Evolutionary conservation across 2,888 invertebrate species (phyloP).

Genomic region (Dolomedes plantarius): DNA sequence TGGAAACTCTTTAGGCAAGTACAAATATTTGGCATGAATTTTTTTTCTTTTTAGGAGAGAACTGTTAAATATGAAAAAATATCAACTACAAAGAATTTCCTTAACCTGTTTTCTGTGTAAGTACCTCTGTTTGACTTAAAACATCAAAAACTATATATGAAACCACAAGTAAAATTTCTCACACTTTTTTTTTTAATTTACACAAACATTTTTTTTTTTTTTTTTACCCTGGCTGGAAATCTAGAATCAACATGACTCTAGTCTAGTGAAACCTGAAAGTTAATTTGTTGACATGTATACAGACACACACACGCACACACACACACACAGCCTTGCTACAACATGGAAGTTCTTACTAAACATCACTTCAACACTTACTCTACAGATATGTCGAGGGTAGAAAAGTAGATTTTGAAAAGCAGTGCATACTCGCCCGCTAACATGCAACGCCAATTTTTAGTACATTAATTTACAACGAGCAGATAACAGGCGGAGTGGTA

Average conservation of each 20-base stretch:
- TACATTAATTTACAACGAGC: constrained; percentile 13
- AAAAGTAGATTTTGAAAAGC: constrained; percentile 53
- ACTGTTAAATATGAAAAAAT: too few relatives aligned
- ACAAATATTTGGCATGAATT: too few relatives aligned
- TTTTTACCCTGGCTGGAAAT: neutral
- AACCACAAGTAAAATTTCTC: too few relatives aligned
- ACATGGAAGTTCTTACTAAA: constrained; percentile 13
- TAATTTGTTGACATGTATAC: neutral
- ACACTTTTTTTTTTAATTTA: neutral
- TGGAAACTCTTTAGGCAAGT: too few relatives aligned
- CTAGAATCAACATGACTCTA: neutral
- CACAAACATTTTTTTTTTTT: neutral
- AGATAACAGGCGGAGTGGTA: constrained; percentile 24
- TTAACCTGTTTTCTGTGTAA: too few relatives aligned
- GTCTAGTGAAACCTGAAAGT: neutral
- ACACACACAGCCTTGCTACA: constrained; percentile 9
- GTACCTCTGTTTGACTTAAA: too few relatives aligned
- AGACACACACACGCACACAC: neutral
- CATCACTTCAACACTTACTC: constrained; percentile 21
- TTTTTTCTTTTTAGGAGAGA: too few relatives aligned
- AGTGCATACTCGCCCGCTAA: constrained; percentile 33
- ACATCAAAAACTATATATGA: too few relatives aligned
- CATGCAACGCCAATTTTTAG: constrained; percentile 7
- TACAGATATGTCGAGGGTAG: constrained; percentile 29
- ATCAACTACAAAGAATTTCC: too few relatives aligned